phyloP scores from a whole-genome alignment of 37 sponge, comb jelly and placozoan genomes.

The Hexactinellida sp. region DNA sequence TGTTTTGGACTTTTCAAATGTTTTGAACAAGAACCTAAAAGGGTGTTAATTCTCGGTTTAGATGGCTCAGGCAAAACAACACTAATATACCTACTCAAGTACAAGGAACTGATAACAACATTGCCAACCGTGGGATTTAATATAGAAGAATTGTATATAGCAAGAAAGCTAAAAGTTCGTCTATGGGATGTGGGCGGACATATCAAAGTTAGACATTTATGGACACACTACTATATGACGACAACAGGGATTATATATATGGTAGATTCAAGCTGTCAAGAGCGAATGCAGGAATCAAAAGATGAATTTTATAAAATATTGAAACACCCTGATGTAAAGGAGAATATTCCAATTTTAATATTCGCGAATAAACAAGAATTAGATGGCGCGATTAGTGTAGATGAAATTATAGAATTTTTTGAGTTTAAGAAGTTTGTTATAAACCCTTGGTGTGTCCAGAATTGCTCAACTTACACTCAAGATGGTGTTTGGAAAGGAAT shows the following conservation, averaged over 20 bases:
- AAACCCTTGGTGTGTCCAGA: neutral
- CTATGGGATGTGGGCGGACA: slow-evolving; percentile 12
- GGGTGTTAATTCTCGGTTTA: neutral
- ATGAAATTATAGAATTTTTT: neutral
- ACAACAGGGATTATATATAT: neutral
- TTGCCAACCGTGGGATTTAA: neutral
- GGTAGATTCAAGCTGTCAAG: neutral
- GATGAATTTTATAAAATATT: neutral
- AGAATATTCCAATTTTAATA: neutral
- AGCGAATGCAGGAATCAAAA: neutral
- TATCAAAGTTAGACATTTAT: neutral
- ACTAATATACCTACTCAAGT: neutral
- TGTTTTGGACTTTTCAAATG: neutral
- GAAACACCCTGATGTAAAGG: slow-evolving; percentile 11
- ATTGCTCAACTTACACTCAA: neutral
- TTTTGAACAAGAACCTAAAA: neutral
- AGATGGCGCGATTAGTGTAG: neutral
- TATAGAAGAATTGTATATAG: neutral
- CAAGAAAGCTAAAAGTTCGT: neutral
- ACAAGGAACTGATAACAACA: neutral
- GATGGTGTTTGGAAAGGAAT: slow-evolving; percentile 5
- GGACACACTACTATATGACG: slow-evolving; percentile 1
- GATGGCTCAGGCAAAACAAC: neutral
- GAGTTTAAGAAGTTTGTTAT: neutral
- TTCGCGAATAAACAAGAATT: neutral